Percentiles rank a stretch among this genome's conserved stretches.
phyloP scores from a whole-genome alignment of 2,888 invertebrate genomes.

The Ctena decussata region DNA sequence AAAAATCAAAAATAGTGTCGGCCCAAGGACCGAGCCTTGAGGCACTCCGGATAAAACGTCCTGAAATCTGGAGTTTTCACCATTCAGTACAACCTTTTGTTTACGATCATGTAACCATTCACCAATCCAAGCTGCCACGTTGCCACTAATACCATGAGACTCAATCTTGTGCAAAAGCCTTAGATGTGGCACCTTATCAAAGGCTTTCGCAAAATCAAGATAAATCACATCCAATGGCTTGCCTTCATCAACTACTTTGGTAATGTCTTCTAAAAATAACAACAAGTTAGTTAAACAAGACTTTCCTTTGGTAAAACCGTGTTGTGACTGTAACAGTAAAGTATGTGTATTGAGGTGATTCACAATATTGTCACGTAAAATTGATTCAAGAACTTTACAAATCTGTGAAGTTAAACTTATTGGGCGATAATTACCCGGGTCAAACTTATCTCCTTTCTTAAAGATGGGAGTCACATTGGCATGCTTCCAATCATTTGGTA shows the following conservation, averaged over 20 bases:
- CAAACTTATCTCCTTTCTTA: slow-evolving; percentile 19
- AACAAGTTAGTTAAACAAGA: not conserved
- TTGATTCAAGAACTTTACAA: no score
- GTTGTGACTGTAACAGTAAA: not conserved
- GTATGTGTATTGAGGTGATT: not conserved
- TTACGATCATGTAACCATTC: not conserved
- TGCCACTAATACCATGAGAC: not conserved
- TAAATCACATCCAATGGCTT: no score
- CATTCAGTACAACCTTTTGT: no score
- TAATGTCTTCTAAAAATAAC: no score
- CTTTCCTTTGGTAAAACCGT: not conserved
- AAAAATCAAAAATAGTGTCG: no score
- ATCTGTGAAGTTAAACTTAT: no score
- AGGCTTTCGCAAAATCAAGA: no score
- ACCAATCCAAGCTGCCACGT: not conserved
- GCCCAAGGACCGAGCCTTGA: no score
- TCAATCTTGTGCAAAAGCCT: not conserved
- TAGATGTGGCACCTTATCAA: no score
- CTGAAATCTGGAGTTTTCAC: no score
- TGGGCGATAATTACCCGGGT: not conserved
- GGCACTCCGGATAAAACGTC: no score
- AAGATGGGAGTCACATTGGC: slow-evolving; percentile 12
- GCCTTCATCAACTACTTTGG: no score
- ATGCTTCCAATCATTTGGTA: slow-evolving; percentile 19
- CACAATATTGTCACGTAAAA: not conserved